phyloP scores from a whole-genome alignment of 2,113 vertebrate species.

The Bos indicus region DNA sequence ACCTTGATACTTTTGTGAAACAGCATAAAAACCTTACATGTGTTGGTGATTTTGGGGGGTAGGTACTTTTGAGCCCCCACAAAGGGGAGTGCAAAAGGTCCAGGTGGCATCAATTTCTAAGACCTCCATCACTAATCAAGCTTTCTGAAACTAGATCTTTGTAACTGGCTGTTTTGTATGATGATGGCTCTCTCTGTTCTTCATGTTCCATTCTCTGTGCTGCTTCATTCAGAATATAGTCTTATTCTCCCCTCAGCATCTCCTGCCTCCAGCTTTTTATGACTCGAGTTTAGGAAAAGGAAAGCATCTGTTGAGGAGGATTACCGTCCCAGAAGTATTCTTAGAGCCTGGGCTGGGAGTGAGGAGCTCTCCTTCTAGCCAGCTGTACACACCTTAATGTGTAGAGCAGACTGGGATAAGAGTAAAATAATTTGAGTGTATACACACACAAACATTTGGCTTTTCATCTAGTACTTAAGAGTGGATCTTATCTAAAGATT shows the following conservation, averaged over 20 bases:
- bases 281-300: background rate
- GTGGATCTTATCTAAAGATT: constrained; percentile 22
- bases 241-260: background rate
- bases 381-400: background rate
- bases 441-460: background rate
- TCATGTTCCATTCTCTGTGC: background rate
- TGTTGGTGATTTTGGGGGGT: background rate
- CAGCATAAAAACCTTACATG: background rate
- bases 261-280: background rate
- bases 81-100: background rate
- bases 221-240: background rate
- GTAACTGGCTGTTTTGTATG: background rate
- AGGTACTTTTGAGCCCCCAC: background rate
- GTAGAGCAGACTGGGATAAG: background rate
- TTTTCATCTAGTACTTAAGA: background rate
- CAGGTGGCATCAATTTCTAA: background rate
- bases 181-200: background rate
- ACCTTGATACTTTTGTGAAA: background rate
- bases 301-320: background rate
- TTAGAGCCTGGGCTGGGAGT: background rate
- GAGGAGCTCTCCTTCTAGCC: background rate
- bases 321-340: background rate
- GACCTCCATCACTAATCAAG: background rate
- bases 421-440: background rate
- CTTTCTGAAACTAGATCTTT: background rate